Evolutionary conservation across 2,888 invertebrate species (phyloP), one percentile per base, ranked within the genome.

Genomic region (Acleris cristana): DNA sequence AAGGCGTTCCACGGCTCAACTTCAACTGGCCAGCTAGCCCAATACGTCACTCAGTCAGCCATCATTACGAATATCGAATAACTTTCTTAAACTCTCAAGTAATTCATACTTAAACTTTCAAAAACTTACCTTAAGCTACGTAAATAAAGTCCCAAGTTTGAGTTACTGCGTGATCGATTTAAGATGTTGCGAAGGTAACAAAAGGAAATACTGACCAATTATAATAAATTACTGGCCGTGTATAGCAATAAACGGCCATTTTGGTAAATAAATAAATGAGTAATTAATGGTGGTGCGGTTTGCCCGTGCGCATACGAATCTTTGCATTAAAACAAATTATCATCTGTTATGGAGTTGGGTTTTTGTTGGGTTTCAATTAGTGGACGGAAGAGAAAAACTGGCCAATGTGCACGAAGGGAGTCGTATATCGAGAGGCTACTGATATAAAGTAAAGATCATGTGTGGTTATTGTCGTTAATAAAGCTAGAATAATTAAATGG

Each of bases 201-300:
- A 40, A 40, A 40, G 40, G 40, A 40, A 40, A 40, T 85, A 79
- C 85, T 77, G 81, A 85, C 84, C 90, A 90, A 90, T 91, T 87
- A 89, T 84, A 86, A 89, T 91, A 90, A 90, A 88, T 89, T 85
- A 86, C 82, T 74, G 75, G 74, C 78, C 76, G 74, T 78, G 78
- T 45, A 80, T 78, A 80, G 85, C 75, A 86, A 86, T 87, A 87
- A 87, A 83, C 82, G 73, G 83, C 88, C 89, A 85, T 89, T 89
- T 90, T 87, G 81, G 86, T 83, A 84, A 84, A 85, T 86, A 88
- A 87, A 87, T 86, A 84, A 88, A 88, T 87, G 82, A 83, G 86
- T 87, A 90, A 90, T 90, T 89, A 90, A 91, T 83, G 86, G 73
- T 72, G 74, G 75, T 71, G 74, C 78, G 79, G 34, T 74, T 77